A percentile compares a stretch with the other conserved stretches of the same genome.
Evolutionary conservation across 2,888 invertebrate species (phyloP).

Genomic region (Nemotelus pantherinus): DNA sequence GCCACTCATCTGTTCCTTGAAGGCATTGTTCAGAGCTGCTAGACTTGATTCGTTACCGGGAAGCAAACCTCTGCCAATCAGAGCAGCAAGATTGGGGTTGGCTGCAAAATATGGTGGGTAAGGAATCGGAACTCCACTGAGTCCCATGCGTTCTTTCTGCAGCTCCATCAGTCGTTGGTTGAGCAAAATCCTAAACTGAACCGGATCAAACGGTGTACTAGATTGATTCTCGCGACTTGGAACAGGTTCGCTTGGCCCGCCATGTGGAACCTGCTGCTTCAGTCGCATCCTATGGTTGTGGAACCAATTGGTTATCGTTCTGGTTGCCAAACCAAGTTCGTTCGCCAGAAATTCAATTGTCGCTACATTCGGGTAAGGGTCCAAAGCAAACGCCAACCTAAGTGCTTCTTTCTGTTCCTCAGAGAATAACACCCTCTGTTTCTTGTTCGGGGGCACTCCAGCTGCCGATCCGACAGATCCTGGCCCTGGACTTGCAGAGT

Average conservation of each 20-base stretch:
- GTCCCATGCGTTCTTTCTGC: slow-evolving; percentile 84
- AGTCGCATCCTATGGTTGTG: slow-evolving; percentile 99
- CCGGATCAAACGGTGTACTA: slow-evolving; percentile 86
- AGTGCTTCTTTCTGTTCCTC: slow-evolving; percentile 98
- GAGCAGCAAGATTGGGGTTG: slow-evolving; percentile 79
- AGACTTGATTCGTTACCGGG: slow-evolving; percentile 71
- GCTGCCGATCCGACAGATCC: slow-evolving; percentile 65
- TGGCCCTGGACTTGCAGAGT: slow-evolving; percentile 84
- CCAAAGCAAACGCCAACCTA: slow-evolving; percentile 90
- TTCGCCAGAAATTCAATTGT: slow-evolving; percentile 95
- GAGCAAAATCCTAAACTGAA: slow-evolving; percentile 87
- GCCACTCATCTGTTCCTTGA: slow-evolving; percentile 84
- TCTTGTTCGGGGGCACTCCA: slow-evolving; percentile 87
- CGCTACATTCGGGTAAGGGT: slow-evolving; percentile 96
- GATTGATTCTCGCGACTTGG: slow-evolving; percentile 77
- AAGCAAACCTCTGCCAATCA: slow-evolving; percentile 75
- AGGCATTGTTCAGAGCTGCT: slow-evolving; percentile 69
- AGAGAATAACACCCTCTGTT: slow-evolving; percentile 95
- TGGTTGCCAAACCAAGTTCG: slow-evolving; percentile 88
- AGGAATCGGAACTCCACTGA: slow-evolving; percentile 79
- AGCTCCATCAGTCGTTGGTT: slow-evolving; percentile 89
- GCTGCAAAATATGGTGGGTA: slow-evolving; percentile 83
- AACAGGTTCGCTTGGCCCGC: slow-evolving; percentile 75
- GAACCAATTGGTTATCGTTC: slow-evolving; percentile 99
- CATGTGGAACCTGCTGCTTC: slow-evolving; percentile 89